Evolutionary conservation across 2,888 invertebrate genomes (phyloP), one percentile per base, ranked within the genome.

Genomic region (Ctena decussata): DNA sequence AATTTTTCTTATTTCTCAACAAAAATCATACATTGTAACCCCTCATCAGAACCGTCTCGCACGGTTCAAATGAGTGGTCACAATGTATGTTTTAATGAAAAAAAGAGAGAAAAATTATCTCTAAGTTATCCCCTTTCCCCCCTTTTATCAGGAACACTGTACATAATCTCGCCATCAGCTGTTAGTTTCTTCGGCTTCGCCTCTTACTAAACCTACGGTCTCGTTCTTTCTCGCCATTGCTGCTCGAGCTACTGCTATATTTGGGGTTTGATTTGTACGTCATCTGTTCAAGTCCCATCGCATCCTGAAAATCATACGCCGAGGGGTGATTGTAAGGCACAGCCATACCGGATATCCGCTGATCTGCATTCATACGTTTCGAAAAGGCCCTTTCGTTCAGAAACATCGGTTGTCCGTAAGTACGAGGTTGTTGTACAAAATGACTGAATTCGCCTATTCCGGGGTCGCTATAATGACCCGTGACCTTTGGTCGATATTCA

Each of bases 221-320:
- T 12, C 49, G 60, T 15, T 69, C 82, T n/a, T n/a, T n/a, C 0
- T 70, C 60, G 41, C 39, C 77, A 0, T 70, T 65, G 27, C 35
- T 65, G 69, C 84, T 80, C 15, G 60, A 60, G 12, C 82, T 82
- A 30, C 83, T 83, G 57, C 87, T 87, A 44, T 88, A 88, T 27
- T 79, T 49, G 1, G 88, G 88, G 70, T 88, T 88, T 46, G 88
- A 88, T 85, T 88, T 88, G 24, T 82, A 77, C 37, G 80, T 84
- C n/a, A 83, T 80, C 49, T 76, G 53, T 27, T 85, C 84, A 44
- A 82, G 82, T 44, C 80, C 24, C 81, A 76, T 73, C 8, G 80
- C 74, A n/a, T 82, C 77, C 15, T 80, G 74, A 24, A 82, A 69
- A 18, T 85, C 85, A 60, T 84, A 85, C 0, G 88, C 85, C 5